phyloP scores from a whole-genome alignment of 2,888 invertebrate genomes.

The Drosophila robusta region DNA sequence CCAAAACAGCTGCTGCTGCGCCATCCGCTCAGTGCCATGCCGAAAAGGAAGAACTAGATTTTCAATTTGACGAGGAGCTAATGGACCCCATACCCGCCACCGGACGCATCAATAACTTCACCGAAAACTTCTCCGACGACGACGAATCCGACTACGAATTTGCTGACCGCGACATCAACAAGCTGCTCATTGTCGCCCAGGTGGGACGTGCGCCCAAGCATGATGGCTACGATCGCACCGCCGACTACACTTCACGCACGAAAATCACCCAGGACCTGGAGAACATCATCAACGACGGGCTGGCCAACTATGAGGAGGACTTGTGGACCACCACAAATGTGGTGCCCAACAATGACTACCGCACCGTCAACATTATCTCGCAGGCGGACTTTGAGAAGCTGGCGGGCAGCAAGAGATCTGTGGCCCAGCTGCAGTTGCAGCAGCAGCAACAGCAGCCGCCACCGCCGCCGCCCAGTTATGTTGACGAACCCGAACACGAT shows the following conservation, averaged over 20 bases:
- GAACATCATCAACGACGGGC: slow-evolving; percentile 98
- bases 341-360: slow-evolving; percentile 87
- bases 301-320: slow-evolving; percentile 98
- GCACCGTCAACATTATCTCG: slow-evolving; percentile 94
- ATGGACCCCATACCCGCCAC: slow-evolving; percentile 89
- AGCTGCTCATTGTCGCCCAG: slow-evolving; percentile 97
- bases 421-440: slow-evolving; percentile 16
- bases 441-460: slow-evolving; percentile 89
- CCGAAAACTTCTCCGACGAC: slow-evolving; percentile 90
- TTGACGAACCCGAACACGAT: slow-evolving; percentile 79
- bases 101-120: slow-evolving; percentile 93
- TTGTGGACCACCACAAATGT: slow-evolving; percentile 90
- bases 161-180: slow-evolving; percentile 96
- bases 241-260: slow-evolving; percentile 94
- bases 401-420: slow-evolving; percentile 86
- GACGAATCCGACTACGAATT: slow-evolving; percentile 95
- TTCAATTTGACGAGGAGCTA: slow-evolving; percentile 98
- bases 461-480: slow-evolving; percentile 91
- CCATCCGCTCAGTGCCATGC: slow-evolving; percentile 84
- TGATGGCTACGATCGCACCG: slow-evolving; percentile 95
- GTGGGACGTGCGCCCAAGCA: slow-evolving; percentile 90
- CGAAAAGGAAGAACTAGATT: slow-evolving; percentile 94
- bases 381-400: slow-evolving; percentile 95
- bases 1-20: slow-evolving; percentile 81
- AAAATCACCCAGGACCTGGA: slow-evolving; percentile 98